These are phyloP conservation scores for Oryzias melastigma DNA, from an alignment of 2,113 vertebrate genomes.

Conservation along the genomic window DNA sequence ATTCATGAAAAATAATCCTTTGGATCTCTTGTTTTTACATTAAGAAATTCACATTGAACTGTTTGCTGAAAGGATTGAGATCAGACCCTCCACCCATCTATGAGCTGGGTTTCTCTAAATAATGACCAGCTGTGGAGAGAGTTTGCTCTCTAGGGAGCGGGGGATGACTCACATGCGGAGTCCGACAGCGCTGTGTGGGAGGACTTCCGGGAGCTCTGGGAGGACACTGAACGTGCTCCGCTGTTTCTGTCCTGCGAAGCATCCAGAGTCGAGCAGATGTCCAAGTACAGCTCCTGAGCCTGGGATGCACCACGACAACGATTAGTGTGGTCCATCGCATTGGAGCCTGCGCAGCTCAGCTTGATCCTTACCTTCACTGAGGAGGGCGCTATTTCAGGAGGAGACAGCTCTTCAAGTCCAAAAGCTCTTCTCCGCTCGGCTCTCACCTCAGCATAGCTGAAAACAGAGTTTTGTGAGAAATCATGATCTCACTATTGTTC, in stretches of 20 bases:
- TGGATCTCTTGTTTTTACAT: background rate
- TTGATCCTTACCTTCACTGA: constrained; percentile 79
- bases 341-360: background rate
- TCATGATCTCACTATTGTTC: too few species aligned
- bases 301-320: constrained; percentile 28
- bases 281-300: constrained; percentile 78
- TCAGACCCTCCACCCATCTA: constrained; percentile 1
- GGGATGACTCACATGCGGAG: constrained; percentile 80
- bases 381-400: constrained; percentile 81
- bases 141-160: constrained; percentile 31
- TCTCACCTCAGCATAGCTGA: constrained; percentile 87
- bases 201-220: constrained; percentile 78
- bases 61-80: background rate
- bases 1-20: background rate
- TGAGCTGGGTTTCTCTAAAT: constrained; percentile 9
- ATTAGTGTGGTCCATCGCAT: background rate
- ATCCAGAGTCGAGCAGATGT: constrained; percentile 72
- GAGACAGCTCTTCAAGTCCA: constrained; percentile 83
- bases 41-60: background rate
- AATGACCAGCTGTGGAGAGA: constrained; percentile 35
- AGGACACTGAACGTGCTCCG: constrained; percentile 75
- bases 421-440: constrained; percentile 85
- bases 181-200: constrained; percentile 77
- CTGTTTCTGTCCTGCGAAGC: constrained; percentile 70
- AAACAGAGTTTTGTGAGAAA: background rate